These are phyloP conservation scores for Ageneiosus marmoratus DNA, from an alignment of 2,113 vertebrate species.

Conservation along the genomic window DNA sequence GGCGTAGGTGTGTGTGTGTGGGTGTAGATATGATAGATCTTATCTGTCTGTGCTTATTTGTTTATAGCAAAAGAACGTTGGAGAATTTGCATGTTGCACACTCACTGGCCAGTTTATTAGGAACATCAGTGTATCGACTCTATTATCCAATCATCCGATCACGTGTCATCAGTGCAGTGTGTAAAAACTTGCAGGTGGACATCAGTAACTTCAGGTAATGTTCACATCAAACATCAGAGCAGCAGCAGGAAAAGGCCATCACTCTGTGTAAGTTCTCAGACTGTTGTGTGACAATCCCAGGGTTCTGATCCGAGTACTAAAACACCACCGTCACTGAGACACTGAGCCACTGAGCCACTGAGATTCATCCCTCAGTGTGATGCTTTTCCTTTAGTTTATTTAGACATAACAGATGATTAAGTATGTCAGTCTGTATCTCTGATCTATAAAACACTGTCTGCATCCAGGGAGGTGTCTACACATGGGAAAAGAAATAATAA, in stretches of 20 bases:
- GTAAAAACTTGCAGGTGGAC: not conserved
- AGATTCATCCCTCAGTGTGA: not conserved
- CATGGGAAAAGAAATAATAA: too few species aligned
- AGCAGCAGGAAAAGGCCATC: too few species aligned
- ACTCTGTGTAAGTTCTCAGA: not conserved
- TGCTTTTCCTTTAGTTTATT: not conserved
- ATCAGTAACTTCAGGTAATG: not conserved
- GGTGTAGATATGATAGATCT: not conserved
- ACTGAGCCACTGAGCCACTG: not conserved
- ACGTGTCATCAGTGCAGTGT: not conserved
- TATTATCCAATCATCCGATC: not conserved
- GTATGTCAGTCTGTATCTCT: too few species aligned
- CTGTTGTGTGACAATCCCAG: not conserved
- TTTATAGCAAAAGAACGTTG: conserved; percentile 17
- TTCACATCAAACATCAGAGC: not conserved
- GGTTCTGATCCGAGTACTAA: too few species aligned
- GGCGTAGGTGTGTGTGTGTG: conserved; percentile 16
- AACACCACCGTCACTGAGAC: not conserved
- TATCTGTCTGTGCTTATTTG: conserved; percentile 25
- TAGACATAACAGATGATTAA: too few species aligned
- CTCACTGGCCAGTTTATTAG: not conserved
- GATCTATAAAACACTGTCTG: too few species aligned
- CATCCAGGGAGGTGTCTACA: too few species aligned
- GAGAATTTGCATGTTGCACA: conserved; percentile 8
- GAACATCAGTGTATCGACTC: not conserved